These are phyloP conservation scores for Bubo blakistoni DNA, from an alignment of 2,113 vertebrate genomes.

Conservation along the genomic window DNA sequence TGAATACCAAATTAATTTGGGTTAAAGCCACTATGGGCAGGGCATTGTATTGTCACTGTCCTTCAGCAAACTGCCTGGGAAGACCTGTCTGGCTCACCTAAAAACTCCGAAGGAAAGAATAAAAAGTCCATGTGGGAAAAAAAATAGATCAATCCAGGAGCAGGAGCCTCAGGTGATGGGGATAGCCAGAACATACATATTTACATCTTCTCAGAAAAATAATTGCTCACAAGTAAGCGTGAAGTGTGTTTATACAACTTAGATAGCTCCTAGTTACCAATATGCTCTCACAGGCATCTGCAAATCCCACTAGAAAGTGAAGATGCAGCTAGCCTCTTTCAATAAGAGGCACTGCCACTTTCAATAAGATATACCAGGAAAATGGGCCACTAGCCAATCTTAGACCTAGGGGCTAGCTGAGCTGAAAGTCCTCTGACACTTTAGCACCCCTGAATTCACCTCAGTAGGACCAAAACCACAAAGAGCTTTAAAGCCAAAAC, in stretches of 20 bases:
- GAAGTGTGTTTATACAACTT: neutral
- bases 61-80: neutral
- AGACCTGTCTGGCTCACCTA: neutral
- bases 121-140: neutral
- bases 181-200: no score
- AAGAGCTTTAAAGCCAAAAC: neutral
- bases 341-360: neutral
- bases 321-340: neutral
- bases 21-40: neutral
- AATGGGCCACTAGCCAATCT: neutral
- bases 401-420: neutral
- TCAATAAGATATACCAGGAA: neutral
- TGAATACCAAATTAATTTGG: neutral
- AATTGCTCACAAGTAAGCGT: neutral
- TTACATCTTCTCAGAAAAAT: neutral
- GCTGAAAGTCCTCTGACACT: neutral
- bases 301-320: neutral
- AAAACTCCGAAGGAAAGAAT: neutral
- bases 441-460: neutral
- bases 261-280: neutral
- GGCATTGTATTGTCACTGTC: neutral
- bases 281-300: neutral
- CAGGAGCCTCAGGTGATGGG: neutral
- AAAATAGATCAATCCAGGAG: neutral
- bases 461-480: neutral